These are phyloP conservation scores for Clunio marinus DNA, from an alignment of 2,888 invertebrate genomes.

Conservation along the genomic window DNA sequence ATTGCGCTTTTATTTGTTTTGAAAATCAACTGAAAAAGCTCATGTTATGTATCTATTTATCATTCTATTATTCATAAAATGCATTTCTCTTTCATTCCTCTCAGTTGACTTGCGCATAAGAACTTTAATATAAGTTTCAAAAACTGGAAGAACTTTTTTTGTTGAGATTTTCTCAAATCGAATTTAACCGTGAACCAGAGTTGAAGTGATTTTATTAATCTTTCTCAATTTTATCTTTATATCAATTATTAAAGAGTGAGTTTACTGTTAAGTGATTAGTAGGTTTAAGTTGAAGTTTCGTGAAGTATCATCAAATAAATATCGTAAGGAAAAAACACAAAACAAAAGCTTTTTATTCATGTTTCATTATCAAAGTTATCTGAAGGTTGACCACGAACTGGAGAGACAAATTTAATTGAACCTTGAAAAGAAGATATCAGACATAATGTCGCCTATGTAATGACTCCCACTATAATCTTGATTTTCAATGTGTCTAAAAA, in stretches of 20 bases:
- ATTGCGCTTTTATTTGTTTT: not conserved
- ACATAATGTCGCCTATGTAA: not conserved
- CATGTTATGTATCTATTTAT: too few relatives aligned
- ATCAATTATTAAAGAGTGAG: not conserved
- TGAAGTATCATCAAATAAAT: too few relatives aligned
- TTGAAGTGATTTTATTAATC: not conserved
- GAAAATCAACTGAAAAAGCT: not conserved
- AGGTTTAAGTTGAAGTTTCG: too few relatives aligned
- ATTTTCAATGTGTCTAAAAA: not conserved
- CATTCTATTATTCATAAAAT: too few relatives aligned
- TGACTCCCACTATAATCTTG: too few relatives aligned
- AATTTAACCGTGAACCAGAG: conserved; percentile 4
- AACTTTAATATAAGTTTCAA: not conserved
- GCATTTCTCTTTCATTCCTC: not conserved
- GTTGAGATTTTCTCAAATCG: not conserved
- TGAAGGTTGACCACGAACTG: conserved; percentile 9
- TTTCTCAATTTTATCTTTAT: not conserved
- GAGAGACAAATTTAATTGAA: not conserved
- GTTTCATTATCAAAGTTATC: conserved; percentile 8
- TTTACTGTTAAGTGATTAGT: too few relatives aligned
- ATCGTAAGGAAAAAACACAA: too few relatives aligned
- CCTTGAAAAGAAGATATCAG: not conserved
- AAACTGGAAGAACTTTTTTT: conserved; percentile 14
- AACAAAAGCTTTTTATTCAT: too few relatives aligned
- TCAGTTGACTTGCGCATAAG: conserved; percentile 7